A percentile compares a stretch with the other conserved stretches of the same genome.
Conservation (phyloP, 2,888 invertebrate genomes). For the Lasioglossum figueresi region DNA sequence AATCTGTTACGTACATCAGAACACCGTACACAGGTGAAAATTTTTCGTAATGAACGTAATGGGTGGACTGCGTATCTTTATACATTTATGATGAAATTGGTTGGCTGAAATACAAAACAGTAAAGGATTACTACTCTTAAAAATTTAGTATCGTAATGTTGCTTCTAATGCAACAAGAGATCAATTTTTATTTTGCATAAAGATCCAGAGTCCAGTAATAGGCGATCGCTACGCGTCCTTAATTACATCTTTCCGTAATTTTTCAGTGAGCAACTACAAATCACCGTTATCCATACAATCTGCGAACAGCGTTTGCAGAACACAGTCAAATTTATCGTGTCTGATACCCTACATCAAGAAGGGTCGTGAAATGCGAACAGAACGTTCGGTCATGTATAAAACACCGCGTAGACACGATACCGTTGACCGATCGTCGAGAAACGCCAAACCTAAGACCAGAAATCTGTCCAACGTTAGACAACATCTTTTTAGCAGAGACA, state of each 20-base stretch:
- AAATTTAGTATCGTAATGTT: no score
- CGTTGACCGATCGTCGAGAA: slow-evolving; percentile 22
- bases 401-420: slow-evolving; percentile 72
- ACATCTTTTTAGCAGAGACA: slow-evolving; percentile 81
- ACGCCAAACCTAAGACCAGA: slow-evolving; percentile 62
- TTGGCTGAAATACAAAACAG: no score
- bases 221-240: background rate
- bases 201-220: background rate
- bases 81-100: no score
- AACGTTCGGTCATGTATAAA: slow-evolving; percentile 82
- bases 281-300: slow-evolving; percentile 79
- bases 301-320: slow-evolving; percentile 75
- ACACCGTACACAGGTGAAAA: slow-evolving; percentile 81
- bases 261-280: slow-evolving; percentile 79
- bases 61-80: no score
- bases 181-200: no score
- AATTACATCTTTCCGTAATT: background rate
- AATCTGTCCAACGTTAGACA: slow-evolving; percentile 78
- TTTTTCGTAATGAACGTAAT: background rate
- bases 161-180: no score
- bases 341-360: slow-evolving; percentile 81
- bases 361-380: slow-evolving; percentile 78
- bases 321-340: slow-evolving; percentile 75
- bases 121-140: no score
- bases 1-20: slow-evolving; percentile 75